Conservation (phyloP, 2,113 vertebrate genomes). For the Telmatochromis sp. region DNA sequence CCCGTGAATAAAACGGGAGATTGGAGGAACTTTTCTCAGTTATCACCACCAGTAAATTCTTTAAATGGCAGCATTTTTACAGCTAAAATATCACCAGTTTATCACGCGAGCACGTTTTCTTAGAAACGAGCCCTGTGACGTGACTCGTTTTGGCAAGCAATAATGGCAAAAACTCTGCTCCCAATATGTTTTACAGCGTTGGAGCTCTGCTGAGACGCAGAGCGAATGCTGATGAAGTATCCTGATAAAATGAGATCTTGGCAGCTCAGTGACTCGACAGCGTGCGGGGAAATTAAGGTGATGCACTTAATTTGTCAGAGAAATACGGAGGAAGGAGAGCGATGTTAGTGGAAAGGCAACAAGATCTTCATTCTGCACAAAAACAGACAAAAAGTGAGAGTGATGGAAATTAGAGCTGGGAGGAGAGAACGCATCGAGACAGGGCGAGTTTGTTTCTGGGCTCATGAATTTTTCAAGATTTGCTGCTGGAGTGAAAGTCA, state of each 20-base stretch:
- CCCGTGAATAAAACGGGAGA: rapidly evolving
- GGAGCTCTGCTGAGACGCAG: not conserved
- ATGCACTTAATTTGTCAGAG: not conserved
- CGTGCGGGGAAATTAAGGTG: not conserved
- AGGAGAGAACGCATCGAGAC: not conserved
- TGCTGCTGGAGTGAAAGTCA: not conserved
- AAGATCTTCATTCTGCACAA: not conserved
- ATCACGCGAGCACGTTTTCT: rapidly evolving
- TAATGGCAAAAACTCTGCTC: not conserved
- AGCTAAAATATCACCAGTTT: not conserved
- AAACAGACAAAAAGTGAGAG: not conserved
- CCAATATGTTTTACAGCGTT: not conserved
- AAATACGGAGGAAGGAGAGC: rapidly evolving
- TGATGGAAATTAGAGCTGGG: not conserved
- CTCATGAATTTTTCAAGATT: constrained; percentile 21
- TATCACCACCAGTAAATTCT: not conserved
- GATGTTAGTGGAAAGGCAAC: not conserved
- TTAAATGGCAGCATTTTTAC: not conserved
- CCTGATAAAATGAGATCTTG: not conserved
- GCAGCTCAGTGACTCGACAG: not conserved
- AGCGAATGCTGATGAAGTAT: not conserved
- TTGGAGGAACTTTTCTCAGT: not conserved
- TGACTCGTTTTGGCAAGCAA: not conserved
- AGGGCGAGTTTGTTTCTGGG: not conserved
- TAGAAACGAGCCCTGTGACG: not conserved